Evolutionary conservation across 2,113 vertebrate genomes (phyloP).

Genomic region (Orthochromis malagaraziensis): DNA sequence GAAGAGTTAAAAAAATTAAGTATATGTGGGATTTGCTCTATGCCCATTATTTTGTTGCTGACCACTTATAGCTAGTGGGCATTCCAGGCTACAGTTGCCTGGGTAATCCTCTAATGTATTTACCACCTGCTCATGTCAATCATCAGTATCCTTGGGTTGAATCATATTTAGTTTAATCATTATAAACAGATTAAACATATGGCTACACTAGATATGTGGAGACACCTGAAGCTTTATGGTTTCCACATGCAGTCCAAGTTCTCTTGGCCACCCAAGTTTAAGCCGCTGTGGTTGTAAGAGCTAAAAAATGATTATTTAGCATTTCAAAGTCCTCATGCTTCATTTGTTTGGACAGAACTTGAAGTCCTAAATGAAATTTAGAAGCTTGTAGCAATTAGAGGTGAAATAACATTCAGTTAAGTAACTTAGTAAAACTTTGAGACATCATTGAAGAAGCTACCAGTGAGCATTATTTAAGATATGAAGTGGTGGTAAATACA

Average conservation of each 20-base stretch:
- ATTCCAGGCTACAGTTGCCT: background rate
- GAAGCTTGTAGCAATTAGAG: background rate
- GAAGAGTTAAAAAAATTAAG: background rate
- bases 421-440: background rate
- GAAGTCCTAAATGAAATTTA: background rate
- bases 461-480: background rate
- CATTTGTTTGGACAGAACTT: background rate
- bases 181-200: background rate
- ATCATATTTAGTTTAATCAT: background rate
- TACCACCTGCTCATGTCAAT: background rate
- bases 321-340: background rate
- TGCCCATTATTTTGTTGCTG: background rate
- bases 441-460: background rate
- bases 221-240: background rate
- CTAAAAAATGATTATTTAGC: background rate
- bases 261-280: background rate
- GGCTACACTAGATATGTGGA: background rate
- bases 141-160: background rate
- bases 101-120: background rate
- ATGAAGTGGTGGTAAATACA: background rate
- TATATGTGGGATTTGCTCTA: background rate
- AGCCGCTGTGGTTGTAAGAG: background rate
- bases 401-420: fast-evolving
- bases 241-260: background rate
- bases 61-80: background rate